phyloP scores from a whole-genome alignment of 2,797 vertebrate genomes.

The Microctenopoma stevenorrisi region DNA sequence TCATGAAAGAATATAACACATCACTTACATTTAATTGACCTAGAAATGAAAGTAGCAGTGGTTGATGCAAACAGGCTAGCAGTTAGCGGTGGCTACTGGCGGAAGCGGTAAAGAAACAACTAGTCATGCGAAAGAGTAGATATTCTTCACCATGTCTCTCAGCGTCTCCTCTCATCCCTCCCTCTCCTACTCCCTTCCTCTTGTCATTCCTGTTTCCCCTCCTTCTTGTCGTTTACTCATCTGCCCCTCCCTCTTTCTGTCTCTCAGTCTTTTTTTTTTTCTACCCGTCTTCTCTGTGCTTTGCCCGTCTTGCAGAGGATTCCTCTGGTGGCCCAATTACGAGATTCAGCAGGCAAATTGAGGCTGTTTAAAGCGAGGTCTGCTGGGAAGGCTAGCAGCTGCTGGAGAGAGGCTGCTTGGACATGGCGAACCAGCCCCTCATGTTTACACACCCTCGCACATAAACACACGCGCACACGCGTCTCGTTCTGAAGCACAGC shows the following conservation, averaged over 20 bases:
- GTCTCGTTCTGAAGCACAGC: slow-evolving; percentile 43
- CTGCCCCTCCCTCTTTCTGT: slow-evolving; percentile 47
- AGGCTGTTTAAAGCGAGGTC: slow-evolving; percentile 87
- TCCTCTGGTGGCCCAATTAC: slow-evolving; percentile 88
- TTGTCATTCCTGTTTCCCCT: slow-evolving; percentile 73
- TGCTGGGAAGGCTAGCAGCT: slow-evolving; percentile 86
- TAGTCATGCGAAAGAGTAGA: slow-evolving; percentile 48
- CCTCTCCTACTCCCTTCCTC: slow-evolving; percentile 61
- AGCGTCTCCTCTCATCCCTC: slow-evolving; percentile 61
- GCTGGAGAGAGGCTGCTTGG: slow-evolving; percentile 81
- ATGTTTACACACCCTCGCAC: slow-evolving; percentile 70
- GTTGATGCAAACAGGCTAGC: slow-evolving; percentile 92
- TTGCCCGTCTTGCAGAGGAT: slow-evolving; percentile 86
- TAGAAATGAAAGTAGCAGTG: slow-evolving; percentile 97
- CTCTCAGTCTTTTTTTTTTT: slow-evolving; percentile 66
- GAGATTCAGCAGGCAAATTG: slow-evolving; percentile 87
- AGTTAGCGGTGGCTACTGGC: slow-evolving; percentile 56
- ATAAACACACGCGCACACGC: slow-evolving; percentile 41
- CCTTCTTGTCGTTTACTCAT: slow-evolving; percentile 71
- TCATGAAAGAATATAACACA: slow-evolving; percentile 98
- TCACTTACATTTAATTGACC: slow-evolving; percentile 99
- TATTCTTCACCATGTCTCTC: slow-evolving; percentile 64
- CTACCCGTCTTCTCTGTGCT: slow-evolving; percentile 76
- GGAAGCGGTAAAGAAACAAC: slow-evolving; percentile 85
- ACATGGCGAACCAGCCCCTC: slow-evolving; percentile 76